Base-by-base conservation (phyloP, 2,113 vertebrate genomes). In the Brachyistius frenatus region DNA sequence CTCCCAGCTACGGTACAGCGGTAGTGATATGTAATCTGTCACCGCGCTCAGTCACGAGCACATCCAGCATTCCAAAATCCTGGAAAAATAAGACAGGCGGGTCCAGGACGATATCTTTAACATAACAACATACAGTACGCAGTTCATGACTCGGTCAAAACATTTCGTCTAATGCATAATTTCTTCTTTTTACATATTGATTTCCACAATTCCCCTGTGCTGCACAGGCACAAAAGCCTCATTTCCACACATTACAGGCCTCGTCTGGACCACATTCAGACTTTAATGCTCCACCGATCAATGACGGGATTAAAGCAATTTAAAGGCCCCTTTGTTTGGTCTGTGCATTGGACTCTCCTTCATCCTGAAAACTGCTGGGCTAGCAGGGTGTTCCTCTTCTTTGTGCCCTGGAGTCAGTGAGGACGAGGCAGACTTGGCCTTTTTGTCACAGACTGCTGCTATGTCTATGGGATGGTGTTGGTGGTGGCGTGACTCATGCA, bases 231-330 rank as follows among this genome's bases (percentile, higher is more conserved):
- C 66, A 76, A 82, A 77, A 73, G 55, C 50, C 60, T 63, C 11
- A 79, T 80, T 83, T 80, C 57, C 63, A 76, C 60, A 60, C 66
- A 53, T 62, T 75, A 41, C 73, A 56, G 47, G 55, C 39, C 8
- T 2, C 0, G 75, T 62, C 70, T 77, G 49, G 73, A 77, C 63
- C 69, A 53, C 69, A 76, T 39, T 55, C 74, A 86, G 78, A 85
- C 67, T 89, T 81, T 86, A 85, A 85, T 77, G 83, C 89, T 84
- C 68, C 81, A 72, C 68, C 61, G 78, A 91, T 92, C 88, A 89
- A 88, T 88, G 88, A 58, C 47, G 47, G 41, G 89, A 91, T 87
- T 87, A 86, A 68, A 79, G 84, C 76, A 68, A 73, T 88, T 88
- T 84, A 78, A 84, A 85, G 49, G 39, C 60, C 57, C 76, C 47